A percentile compares a stretch with the other conserved stretches of the same genome.
Conservation (phyloP, 2,797 vertebrate genomes). For the Pelodytes ibericus region DNA sequence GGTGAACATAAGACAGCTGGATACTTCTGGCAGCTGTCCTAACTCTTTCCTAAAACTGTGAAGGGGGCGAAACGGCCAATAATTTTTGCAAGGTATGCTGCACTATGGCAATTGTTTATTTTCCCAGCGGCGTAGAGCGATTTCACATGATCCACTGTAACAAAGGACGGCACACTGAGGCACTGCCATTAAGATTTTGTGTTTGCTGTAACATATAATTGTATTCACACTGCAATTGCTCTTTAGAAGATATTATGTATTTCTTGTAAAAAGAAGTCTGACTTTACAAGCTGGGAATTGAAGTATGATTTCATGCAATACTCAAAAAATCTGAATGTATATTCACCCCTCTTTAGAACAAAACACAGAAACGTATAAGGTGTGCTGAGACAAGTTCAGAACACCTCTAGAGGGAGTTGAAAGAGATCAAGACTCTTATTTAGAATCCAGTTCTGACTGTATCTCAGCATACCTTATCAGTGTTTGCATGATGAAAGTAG, state of each 20-base stretch:
- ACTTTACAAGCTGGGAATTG: slow-evolving; percentile 32
- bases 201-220: slow-evolving; percentile 11
- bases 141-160: neutral
- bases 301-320: slow-evolving; percentile 33
- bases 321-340: slow-evolving; percentile 23
- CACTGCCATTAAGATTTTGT: neutral
- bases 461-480: too few relatives aligned
- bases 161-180: neutral
- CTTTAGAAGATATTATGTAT: neutral
- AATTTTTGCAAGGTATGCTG: neutral
- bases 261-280: slow-evolving; percentile 20
- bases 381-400: too few relatives aligned
- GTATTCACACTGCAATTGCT: neutral
- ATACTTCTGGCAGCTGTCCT: slow-evolving; percentile 46
- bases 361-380: too few relatives aligned
- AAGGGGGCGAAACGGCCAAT: slow-evolving; percentile 22
- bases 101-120: neutral
- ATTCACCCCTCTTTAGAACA: too few relatives aligned
- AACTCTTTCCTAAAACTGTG: slow-evolving; percentile 44
- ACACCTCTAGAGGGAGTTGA: too few relatives aligned
- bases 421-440: too few relatives aligned
- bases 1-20: slow-evolving; percentile 41
- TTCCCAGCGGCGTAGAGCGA: neutral
- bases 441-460: too few relatives aligned
- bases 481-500: too few relatives aligned